Percentiles rank a stretch among this genome's conserved stretches.
Evolutionary conservation across 2,797 vertebrate species (phyloP).

Genomic region (Cheirogaleus major): DNA sequence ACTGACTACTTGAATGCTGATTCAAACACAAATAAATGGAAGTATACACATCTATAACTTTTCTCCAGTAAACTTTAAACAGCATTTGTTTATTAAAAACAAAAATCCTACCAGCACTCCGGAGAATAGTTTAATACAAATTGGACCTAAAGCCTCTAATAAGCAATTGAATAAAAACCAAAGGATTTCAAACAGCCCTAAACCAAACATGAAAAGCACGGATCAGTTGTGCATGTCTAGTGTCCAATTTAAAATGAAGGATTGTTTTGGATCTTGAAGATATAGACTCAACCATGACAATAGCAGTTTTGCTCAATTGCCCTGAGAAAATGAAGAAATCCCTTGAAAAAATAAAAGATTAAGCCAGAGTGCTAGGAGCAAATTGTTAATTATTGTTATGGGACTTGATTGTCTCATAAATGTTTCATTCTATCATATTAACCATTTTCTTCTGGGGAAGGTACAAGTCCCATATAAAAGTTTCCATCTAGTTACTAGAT

Average conservation of each 20-base stretch:
- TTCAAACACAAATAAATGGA: neutral
- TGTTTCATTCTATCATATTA: neutral
- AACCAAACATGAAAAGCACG: neutral
- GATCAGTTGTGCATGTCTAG: constrained; percentile 15
- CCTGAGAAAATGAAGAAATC: constrained; percentile 59
- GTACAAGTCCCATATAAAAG: neutral
- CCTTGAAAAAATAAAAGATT: constrained; percentile 61
- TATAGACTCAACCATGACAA: constrained; percentile 63
- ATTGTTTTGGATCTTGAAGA: constrained; percentile 58
- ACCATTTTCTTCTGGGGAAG: neutral
- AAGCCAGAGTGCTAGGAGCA: constrained; percentile 31
- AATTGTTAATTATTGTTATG: constrained; percentile 60
- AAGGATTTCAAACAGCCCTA: neutral
- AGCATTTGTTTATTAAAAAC: neutral
- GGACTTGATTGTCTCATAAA: constrained; percentile 40
- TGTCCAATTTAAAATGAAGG: constrained; percentile 57
- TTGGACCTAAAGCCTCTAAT: constrained; percentile 28
- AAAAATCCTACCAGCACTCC: neutral
- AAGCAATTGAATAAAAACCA: constrained; percentile 34
- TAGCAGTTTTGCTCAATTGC: constrained; percentile 52
- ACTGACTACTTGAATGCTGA: neutral
- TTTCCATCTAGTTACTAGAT: neutral
- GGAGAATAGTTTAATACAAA: neutral
- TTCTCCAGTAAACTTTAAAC: neutral
- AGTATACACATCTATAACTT: neutral